These are phyloP conservation scores for Odocoileus virginianus DNA, from an alignment of 2,113 vertebrate genomes.

Conservation along the genomic window DNA sequence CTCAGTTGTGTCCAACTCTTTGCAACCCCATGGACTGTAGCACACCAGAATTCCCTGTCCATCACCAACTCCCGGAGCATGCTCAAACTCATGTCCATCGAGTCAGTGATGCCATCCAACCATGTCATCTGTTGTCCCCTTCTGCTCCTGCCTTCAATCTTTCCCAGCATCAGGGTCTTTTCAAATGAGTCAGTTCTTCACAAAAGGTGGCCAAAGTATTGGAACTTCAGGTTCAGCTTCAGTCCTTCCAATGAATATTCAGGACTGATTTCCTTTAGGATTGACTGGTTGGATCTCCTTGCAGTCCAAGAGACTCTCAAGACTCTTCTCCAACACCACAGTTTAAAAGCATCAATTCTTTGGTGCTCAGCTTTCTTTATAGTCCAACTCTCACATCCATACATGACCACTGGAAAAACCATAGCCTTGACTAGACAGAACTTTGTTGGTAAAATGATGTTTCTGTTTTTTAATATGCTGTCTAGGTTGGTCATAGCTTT, in stretches of 20 bases:
- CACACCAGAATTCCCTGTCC: neutral
- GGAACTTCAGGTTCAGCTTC: neutral
- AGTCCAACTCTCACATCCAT: neutral
- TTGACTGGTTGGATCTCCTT: neutral
- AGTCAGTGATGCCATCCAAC: neutral
- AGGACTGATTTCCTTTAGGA: neutral
- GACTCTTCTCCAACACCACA: neutral
- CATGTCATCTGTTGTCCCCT: neutral
- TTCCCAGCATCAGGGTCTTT: neutral
- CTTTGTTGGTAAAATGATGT: neutral
- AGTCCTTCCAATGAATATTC: neutral
- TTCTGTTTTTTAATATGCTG: neutral
- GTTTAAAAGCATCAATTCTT: neutral
- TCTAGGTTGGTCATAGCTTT: neutral
- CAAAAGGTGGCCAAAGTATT: neutral
- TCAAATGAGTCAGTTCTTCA: neutral
- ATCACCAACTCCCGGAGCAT: neutral
- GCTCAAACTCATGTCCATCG: neutral
- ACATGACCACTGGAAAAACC: neutral
- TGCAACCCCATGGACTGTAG: neutral
- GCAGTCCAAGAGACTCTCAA: neutral
- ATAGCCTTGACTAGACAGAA: neutral
- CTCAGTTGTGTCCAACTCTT: neutral
- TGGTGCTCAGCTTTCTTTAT: neutral
- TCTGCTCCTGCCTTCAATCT: neutral